A percentile compares a stretch with the other conserved stretches of the same genome.
phyloP scores from a whole-genome alignment of 2,113 vertebrate species.

The Delphinapterus leucas region DNA sequence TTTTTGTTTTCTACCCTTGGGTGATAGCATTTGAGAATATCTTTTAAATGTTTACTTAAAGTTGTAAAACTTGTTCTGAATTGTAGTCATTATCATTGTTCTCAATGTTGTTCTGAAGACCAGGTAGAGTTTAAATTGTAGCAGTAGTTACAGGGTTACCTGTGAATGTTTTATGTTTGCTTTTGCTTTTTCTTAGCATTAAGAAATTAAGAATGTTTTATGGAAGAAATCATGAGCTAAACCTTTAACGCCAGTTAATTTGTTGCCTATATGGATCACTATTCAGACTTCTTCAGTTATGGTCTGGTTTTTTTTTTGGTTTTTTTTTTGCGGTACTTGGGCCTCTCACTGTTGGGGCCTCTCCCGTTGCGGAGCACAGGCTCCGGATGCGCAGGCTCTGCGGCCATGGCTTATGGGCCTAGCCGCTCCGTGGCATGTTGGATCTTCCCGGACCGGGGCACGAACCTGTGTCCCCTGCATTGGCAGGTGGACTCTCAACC shows the following conservation, averaged over 20 bases:
- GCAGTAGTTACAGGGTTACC: background rate
- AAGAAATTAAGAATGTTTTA: constrained; percentile 30
- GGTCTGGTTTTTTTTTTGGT: background rate
- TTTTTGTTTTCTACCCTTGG: constrained; percentile 5
- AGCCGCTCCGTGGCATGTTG: too few relatives aligned
- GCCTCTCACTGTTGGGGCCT: too few relatives aligned
- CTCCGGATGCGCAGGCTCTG: too few relatives aligned
- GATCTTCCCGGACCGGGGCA: too few relatives aligned
- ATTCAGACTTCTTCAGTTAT: background rate
- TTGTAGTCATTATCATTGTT: background rate
- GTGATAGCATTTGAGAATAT: background rate
- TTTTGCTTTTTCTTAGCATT: constrained; percentile 27
- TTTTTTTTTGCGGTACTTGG: too few relatives aligned
- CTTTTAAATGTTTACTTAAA: constrained; percentile 41
- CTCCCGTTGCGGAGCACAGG: too few relatives aligned
- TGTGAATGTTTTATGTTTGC: constrained; percentile 4
- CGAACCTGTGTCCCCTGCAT: too few relatives aligned
- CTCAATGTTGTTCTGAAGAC: background rate
- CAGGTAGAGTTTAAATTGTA: background rate
- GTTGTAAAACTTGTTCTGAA: constrained; percentile 9
- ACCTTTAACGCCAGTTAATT: constrained; percentile 25
- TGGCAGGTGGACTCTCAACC: too few relatives aligned
- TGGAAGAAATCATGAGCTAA: constrained; percentile 20
- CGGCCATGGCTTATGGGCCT: too few relatives aligned
- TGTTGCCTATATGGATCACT: background rate